Evolutionary conservation across 2,797 vertebrate species (phyloP).

Genomic region (Micropoecilia bifurca): DNA sequence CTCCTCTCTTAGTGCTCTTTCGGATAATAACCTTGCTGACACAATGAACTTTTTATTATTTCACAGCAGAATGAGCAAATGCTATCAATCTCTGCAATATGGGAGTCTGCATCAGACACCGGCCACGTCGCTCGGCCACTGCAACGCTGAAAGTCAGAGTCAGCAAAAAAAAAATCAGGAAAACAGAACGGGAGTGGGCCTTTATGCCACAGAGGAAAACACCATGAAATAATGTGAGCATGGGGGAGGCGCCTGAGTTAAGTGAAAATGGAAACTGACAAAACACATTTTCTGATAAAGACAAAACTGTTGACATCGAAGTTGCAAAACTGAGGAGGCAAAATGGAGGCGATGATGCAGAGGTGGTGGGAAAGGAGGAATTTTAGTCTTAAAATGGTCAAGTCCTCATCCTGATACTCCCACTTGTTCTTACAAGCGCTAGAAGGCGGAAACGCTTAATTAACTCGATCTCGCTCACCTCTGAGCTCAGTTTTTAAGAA

Average conservation of each 20-base stretch:
- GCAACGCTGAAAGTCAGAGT: constrained; percentile 46
- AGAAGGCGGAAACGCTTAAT: constrained; percentile 53
- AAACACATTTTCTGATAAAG: constrained; percentile 42
- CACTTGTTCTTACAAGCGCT: constrained; percentile 37
- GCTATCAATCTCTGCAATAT: constrained; percentile 52
- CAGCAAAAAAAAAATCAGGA: constrained; percentile 54
- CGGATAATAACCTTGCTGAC: constrained; percentile 40
- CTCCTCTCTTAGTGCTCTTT: constrained; percentile 33
- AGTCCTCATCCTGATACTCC: constrained; percentile 40
- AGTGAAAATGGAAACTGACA: constrained; percentile 38
- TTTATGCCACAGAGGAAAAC: constrained; percentile 50
- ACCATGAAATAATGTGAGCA: constrained; percentile 16
- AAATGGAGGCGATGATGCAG: constrained; percentile 16
- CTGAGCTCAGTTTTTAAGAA: constrained; percentile 50
- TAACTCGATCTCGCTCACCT: constrained; percentile 67
- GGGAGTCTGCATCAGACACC: constrained; percentile 38
- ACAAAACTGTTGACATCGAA: constrained; percentile 13
- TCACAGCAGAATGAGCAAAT: constrained; percentile 57
- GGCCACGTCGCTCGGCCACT: constrained; percentile 28
- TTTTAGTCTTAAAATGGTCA: constrained; percentile 33
- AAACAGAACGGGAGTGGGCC: constrained; percentile 42
- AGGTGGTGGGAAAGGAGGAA: constrained; percentile 15
- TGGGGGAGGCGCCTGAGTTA: constrained; percentile 3
- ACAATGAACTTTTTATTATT: constrained; percentile 52
- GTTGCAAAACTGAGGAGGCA: constrained; percentile 5